Conservation (phyloP, 2,113 vertebrate species). For the Clupea harengus region DNA sequence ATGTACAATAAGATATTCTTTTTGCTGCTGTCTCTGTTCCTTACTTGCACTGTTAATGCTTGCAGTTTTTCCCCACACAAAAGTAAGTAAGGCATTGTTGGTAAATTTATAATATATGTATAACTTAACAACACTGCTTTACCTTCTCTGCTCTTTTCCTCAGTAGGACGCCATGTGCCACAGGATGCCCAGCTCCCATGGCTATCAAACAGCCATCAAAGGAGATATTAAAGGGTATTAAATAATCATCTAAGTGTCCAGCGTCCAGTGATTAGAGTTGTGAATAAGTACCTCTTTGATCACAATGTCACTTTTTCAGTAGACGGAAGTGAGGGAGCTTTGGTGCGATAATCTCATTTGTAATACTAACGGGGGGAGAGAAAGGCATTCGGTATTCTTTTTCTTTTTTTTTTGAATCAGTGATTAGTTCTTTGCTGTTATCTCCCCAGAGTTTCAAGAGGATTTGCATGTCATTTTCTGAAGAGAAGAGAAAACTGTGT, state of each 20-base stretch:
- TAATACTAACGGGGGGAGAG: background rate
- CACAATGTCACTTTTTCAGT: background rate
- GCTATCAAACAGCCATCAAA: background rate
- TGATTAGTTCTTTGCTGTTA: background rate
- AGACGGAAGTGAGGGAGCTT: background rate
- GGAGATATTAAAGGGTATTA: background rate
- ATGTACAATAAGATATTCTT: background rate
- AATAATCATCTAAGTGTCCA: slow-evolving; percentile 8
- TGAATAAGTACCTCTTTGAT: slow-evolving; percentile 6
- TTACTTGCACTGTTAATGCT: background rate
- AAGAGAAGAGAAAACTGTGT: background rate
- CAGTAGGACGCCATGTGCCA: background rate
- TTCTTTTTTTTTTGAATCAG: background rate
- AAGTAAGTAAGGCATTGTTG: background rate
- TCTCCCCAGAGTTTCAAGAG: background rate
- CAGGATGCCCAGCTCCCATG: background rate
- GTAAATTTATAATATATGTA: background rate
- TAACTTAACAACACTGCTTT: background rate
- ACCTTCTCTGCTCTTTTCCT: background rate
- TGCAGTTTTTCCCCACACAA: background rate
- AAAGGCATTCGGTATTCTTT: background rate
- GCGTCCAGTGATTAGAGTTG: background rate
- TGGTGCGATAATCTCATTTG: slow-evolving; percentile 6
- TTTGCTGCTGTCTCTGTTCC: background rate
- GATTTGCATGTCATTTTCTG: slow-evolving; percentile 12